Evolutionary conservation across 2,113 vertebrate genomes (phyloP).

Genomic region (Phylloscopus trochilus): DNA sequence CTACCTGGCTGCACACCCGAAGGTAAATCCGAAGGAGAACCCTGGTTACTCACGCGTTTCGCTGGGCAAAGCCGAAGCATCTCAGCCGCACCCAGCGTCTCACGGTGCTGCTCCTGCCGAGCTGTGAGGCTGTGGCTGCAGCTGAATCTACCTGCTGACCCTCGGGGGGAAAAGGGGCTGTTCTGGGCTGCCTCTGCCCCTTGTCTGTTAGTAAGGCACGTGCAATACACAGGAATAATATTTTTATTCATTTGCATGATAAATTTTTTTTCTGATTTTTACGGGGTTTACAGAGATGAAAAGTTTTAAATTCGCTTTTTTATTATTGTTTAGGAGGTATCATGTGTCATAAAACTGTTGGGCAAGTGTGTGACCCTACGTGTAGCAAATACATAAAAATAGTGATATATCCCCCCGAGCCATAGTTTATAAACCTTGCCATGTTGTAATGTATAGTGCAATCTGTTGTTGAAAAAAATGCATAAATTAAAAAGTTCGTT

Average conservation of each 20-base stretch:
- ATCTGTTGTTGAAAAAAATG: constrained; percentile 72
- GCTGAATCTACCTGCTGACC: background rate
- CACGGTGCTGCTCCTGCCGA: background rate
- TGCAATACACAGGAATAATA: constrained; percentile 62
- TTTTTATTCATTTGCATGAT: constrained; percentile 72
- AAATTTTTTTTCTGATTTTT: constrained; percentile 19
- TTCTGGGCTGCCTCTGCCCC: background rate
- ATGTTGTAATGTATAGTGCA: constrained; percentile 79
- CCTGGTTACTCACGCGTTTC: background rate
- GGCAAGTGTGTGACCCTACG: constrained; percentile 54
- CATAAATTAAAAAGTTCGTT: constrained; percentile 77
- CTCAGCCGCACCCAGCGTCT: background rate
- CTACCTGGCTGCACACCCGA: background rate
- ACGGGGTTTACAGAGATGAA: constrained; percentile 68
- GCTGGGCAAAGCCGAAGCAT: background rate
- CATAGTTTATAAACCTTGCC: constrained; percentile 75
- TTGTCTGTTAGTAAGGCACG: constrained; percentile 59
- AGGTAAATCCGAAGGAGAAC: background rate
- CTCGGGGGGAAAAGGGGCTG: background rate
- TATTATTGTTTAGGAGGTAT: constrained; percentile 60
- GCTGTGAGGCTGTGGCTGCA: background rate
- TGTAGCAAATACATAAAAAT: constrained; percentile 75
- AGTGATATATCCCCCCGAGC: constrained; percentile 66
- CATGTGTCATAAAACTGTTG: constrained; percentile 66
- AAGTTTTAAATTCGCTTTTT: background rate